These are phyloP conservation scores for Drosophila siamana DNA, from an alignment of 2,888 invertebrate species.

Conservation along the genomic window DNA sequence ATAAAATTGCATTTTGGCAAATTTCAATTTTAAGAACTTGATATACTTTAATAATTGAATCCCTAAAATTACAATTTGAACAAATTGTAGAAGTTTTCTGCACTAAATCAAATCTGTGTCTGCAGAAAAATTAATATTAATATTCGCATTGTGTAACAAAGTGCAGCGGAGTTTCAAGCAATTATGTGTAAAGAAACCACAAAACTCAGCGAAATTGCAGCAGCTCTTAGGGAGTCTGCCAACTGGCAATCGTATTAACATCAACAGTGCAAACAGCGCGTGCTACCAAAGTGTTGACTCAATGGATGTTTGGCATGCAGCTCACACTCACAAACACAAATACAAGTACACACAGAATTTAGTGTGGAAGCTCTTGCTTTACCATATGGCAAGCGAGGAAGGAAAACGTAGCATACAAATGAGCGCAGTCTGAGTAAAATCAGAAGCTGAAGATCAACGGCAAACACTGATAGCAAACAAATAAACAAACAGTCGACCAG, in stretches of 20 bases:
- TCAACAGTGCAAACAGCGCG: slow-evolving; percentile 53
- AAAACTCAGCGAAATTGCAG: slow-evolving; percentile 20
- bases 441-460: slow-evolving; percentile 60
- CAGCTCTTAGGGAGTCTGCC: slow-evolving; percentile 17
- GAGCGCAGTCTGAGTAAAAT: slow-evolving; percentile 58
- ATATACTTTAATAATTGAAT: no score
- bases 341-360: not conserved
- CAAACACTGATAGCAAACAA: slow-evolving; percentile 47
- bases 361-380: not conserved
- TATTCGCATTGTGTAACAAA: slow-evolving; percentile 10
- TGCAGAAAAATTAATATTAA: not conserved
- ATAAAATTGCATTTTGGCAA: no score
- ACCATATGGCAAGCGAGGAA: slow-evolving; percentile 14
- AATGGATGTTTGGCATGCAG: slow-evolving; percentile 25
- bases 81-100: no score
- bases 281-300: slow-evolving; percentile 46
- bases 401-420: slow-evolving; percentile 63
- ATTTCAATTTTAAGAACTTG: no score
- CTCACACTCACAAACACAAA: slow-evolving; percentile 1
- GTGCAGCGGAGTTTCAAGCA: slow-evolving; percentile 39
- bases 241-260: slow-evolving; percentile 59
- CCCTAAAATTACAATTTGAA: no score
- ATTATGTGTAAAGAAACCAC: slow-evolving; percentile 47
- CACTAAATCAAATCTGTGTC: not conserved
- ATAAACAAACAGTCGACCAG: slow-evolving; percentile 1